Evolutionary conservation across 2,888 invertebrate species (phyloP).

Genomic region (Pseudococcus longispinus): DNA sequence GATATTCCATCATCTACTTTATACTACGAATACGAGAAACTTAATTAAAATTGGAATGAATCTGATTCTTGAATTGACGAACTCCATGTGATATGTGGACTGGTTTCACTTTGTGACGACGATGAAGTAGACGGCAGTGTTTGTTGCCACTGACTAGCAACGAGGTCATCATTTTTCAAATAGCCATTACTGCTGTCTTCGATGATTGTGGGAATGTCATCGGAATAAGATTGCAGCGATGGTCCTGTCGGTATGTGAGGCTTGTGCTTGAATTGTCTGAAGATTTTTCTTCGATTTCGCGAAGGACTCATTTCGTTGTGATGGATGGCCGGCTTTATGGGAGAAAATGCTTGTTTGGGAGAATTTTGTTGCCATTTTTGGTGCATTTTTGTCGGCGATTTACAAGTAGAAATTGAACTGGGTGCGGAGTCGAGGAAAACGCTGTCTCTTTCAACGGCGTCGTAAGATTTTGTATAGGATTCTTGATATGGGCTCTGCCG

Average conservation of each 20-base stretch:
- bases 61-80: slow-evolving; percentile 48
- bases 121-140: slow-evolving; percentile 24
- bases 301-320: slow-evolving; percentile 50
- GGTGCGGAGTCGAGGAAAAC: slow-evolving; percentile 36
- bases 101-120: slow-evolving; percentile 41
- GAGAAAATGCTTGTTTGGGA: slow-evolving; percentile 25
- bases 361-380: slow-evolving; percentile 51
- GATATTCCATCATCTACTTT: neutral
- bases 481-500: slow-evolving; percentile 54
- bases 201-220: slow-evolving; percentile 59
- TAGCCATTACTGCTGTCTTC: slow-evolving; percentile 61
- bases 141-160: neutral
- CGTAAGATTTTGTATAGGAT: slow-evolving; percentile 15
- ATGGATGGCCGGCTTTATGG: neutral
- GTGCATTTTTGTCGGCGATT: slow-evolving; percentile 52
- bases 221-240: slow-evolving; percentile 44
- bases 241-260: neutral
- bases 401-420: neutral
- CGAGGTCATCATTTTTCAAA: slow-evolving; percentile 22
- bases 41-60: slow-evolving; percentile 50
- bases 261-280: slow-evolving; percentile 50
- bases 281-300: slow-evolving; percentile 44
- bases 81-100: slow-evolving; percentile 54
- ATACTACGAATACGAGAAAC: slow-evolving; percentile 34
- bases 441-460: slow-evolving; percentile 35